These are phyloP conservation scores for Leptopilina clavipes DNA, from an alignment of 1,140 invertebrate species.

Conservation along the genomic window DNA sequence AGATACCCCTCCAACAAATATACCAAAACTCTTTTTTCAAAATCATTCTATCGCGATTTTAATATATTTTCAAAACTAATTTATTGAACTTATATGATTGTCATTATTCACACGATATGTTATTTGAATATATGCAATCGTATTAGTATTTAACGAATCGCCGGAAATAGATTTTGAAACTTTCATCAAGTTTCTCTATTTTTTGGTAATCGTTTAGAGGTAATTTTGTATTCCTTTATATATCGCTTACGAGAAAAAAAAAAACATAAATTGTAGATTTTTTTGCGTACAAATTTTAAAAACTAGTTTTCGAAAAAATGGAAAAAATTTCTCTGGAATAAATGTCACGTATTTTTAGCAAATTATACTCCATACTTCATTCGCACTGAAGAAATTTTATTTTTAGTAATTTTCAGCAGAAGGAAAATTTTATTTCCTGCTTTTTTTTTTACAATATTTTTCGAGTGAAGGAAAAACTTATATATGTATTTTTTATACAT, in stretches of 20 bases:
- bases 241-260: constrained; percentile 41
- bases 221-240: constrained; percentile 62
- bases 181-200: constrained; percentile 15
- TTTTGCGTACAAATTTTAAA: constrained; percentile 11
- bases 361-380: constrained; percentile 10
- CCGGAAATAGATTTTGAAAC: neutral
- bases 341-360: constrained; percentile 14
- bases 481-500: neutral
- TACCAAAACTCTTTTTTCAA: constrained; percentile 59
- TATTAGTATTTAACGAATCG: constrained; percentile 48
- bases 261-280: constrained; percentile 38
- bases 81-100: constrained; percentile 57
- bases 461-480: neutral
- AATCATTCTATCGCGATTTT: constrained; percentile 54
- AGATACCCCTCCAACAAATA: constrained; percentile 36
- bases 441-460: neutral
- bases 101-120: constrained; percentile 45
- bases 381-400: neutral
- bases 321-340: neutral
- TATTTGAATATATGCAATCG: constrained; percentile 44
- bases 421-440: neutral
- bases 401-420: neutral
- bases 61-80: constrained; percentile 53
- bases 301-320: neutral
- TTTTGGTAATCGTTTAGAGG: constrained; percentile 53